Conservation (phyloP, 2,113 vertebrate genomes). For the Isichthys henryi region DNA sequence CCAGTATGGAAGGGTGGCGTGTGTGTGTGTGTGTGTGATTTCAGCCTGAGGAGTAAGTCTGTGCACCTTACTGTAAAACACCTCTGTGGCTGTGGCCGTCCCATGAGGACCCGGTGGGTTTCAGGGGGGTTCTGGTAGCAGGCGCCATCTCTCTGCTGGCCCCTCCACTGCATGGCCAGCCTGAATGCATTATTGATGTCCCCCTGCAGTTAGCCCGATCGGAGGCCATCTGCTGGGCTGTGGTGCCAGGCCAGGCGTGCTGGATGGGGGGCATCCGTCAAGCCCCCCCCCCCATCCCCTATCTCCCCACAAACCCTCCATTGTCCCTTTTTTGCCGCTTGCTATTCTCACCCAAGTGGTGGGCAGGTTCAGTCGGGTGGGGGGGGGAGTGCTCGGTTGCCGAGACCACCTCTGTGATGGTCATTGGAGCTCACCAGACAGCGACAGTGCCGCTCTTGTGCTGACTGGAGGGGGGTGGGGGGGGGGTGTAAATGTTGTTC, state of each 20-base stretch:
- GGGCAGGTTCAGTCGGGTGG: background rate
- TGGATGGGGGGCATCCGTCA: slow-evolving; percentile 37
- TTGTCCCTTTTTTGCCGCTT: slow-evolving; percentile 41
- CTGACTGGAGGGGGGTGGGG: background rate
- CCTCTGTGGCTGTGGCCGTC: background rate
- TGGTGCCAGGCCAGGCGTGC: slow-evolving; percentile 50
- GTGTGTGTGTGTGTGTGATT: background rate
- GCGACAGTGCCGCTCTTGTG: slow-evolving; percentile 48
- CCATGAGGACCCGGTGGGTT: slow-evolving; percentile 15
- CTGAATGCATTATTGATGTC: slow-evolving; percentile 37
- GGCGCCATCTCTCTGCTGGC: background rate
- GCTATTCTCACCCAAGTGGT: slow-evolving; percentile 34
- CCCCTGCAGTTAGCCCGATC: slow-evolving; percentile 48
- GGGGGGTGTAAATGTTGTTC: background rate
- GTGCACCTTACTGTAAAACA: background rate
- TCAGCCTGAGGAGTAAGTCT: background rate
- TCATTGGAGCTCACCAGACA: background rate
- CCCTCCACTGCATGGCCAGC: slow-evolving; percentile 23
- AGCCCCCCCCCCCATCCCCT: slow-evolving; percentile 42
- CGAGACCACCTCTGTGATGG: slow-evolving; percentile 19
- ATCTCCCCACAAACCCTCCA: slow-evolving; percentile 51
- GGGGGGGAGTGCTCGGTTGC: slow-evolving; percentile 28
- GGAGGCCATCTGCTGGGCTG: slow-evolving; percentile 55
- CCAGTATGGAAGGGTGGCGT: background rate
- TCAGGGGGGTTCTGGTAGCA: too few species aligned